A percentile compares a stretch with the other conserved stretches of the same genome.
These are phyloP conservation scores for Eurois occulta DNA, from an alignment of 2,888 invertebrate species.

Conservation along the genomic window DNA sequence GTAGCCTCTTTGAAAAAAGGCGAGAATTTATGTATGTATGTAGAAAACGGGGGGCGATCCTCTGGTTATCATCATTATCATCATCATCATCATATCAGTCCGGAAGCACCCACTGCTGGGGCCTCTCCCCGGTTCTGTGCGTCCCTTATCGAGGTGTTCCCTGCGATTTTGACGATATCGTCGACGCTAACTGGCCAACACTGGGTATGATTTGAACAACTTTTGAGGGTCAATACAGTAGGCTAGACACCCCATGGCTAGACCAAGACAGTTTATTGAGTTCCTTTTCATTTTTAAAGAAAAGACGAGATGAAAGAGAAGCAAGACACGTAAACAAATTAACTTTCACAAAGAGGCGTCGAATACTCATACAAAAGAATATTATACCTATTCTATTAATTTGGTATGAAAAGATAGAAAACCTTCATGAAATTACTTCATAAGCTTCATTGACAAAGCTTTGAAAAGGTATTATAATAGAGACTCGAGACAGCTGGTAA, in stretches of 20 bases:
- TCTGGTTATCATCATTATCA: no score
- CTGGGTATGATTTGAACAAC: neutral
- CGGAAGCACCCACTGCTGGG: no score
- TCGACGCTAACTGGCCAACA: no score
- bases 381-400: slow-evolving; percentile 15
- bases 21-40: no score
- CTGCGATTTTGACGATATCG: no score
- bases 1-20: no score
- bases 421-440: neutral
- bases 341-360: neutral
- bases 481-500: neutral
- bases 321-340: slow-evolving; percentile 24
- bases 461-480: neutral
- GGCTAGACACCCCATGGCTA: neutral
- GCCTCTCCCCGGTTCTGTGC: no score
- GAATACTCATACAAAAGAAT: slow-evolving; percentile 18
- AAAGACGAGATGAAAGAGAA: neutral
- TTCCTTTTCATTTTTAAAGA: slow-evolving; percentile 5
- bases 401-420: neutral
- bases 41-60: no score
- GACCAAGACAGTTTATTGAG: neutral
- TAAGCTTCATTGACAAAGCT: slow-evolving; percentile 3
- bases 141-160: no score
- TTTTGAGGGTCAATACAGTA: neutral
- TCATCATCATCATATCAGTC: no score